Conservation (phyloP, 2,888 invertebrate genomes). For the Lasioglossum morio region DNA sequence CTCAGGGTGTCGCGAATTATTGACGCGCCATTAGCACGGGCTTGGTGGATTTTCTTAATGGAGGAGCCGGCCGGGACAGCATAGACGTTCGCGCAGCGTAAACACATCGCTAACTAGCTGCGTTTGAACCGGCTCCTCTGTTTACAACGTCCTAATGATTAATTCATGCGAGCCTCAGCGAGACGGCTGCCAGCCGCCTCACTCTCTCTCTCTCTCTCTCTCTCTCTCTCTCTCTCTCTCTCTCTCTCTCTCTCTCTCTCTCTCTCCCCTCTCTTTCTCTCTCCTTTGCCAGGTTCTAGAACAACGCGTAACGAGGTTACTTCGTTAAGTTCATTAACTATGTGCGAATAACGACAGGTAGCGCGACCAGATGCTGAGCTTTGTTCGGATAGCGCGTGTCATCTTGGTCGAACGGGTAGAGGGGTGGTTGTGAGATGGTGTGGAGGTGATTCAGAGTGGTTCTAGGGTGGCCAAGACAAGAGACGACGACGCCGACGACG, state of each 20-base stretch:
- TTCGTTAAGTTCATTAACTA: conserved; percentile 64
- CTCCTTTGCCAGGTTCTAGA: conserved; percentile 19
- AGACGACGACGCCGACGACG: not conserved
- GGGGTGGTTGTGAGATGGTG: not conserved
- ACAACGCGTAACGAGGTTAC: conserved; percentile 58
- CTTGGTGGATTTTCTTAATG: conserved; percentile 43
- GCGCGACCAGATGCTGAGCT: conserved; percentile 1
- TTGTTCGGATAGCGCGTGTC: conserved; percentile 26
- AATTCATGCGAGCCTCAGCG: conserved; percentile 65
- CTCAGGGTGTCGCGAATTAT: conserved; percentile 22
- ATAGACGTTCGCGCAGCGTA: conserved; percentile 45
- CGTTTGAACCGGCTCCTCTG: conserved; percentile 56
- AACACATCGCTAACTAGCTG: conserved; percentile 64
- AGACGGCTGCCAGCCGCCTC: not conserved
- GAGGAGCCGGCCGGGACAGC: conserved; percentile 2
- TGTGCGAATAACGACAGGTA: conserved; percentile 50
- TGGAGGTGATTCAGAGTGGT: not conserved
- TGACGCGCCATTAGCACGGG: conserved; percentile 40
- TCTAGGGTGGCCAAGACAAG: not conserved
- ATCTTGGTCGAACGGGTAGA: not conserved
- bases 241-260: conserved; percentile 7
- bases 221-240: conserved; percentile 2
- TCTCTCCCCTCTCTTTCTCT: not conserved
- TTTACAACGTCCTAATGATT: conserved; percentile 67
- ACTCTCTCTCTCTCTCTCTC: conserved; percentile 7